Evolutionary conservation across 2,797 vertebrate species (phyloP), one percentile per base, ranked within the genome.

Genomic region (Myripristis jacobus): DNA sequence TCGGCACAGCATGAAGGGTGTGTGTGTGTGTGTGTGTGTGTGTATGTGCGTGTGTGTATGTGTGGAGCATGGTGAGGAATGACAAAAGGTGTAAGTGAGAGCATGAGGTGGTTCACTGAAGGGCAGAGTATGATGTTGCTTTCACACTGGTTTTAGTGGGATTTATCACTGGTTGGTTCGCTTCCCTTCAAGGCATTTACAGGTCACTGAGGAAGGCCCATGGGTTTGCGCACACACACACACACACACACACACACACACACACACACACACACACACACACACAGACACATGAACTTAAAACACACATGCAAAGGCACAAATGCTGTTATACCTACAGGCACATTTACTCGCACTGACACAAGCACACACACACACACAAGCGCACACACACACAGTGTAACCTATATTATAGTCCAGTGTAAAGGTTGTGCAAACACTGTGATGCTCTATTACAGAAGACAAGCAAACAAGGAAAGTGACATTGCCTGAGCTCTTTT

Each of bases 1-100:
- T 15, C 55, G 15, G 44, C 63, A 43, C 63, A 77, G 79, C 67
- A 38, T 63, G 68, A 43, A 34, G 24, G 63, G 31, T 73, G 60
- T 54, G 59, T 13, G 44, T 78, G 71, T 74, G 44, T 78, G 71
- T 74, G 65, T 56, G 38, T 73, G 70, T 72, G 65, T 75, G 55
- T 21, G 38, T 29, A 15, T 43, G 36, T 58, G 12, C 44, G 12
- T 44, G 11, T 59, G 36, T 18, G 36, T 56, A 21, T 43, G 36
- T 58, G 34, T 38, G 22, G 46, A n/a, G 19, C 15, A 34, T 50
- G 59, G 21, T 31, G 59, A 21, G 15, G 27, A 31, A 55, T 34
- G 16, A 31, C 16, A 9, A 4, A 81, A 48, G 52, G 24, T 69
- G 47, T 55, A 78, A 81, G 63, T 61, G 48, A 53, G 51, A 65